A percentile compares a stretch with the other conserved stretches of the same genome.
Conservation (phyloP, 2,797 vertebrate species). For the Atherinosoma microstoma region DNA sequence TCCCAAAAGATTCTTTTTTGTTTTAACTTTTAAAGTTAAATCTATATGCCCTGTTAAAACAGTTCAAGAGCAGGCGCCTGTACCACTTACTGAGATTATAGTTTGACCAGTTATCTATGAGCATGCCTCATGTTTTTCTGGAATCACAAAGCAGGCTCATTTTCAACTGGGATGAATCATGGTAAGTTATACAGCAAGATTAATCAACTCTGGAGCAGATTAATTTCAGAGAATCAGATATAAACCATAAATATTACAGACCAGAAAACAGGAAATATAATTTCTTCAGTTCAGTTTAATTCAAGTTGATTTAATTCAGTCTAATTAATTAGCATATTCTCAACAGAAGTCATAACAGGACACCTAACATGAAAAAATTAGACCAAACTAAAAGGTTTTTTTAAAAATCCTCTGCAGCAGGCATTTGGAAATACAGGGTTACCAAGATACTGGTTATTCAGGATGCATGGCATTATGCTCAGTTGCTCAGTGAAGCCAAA, state of each 20-base stretch:
- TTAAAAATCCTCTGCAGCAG: not conserved
- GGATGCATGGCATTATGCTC: not conserved
- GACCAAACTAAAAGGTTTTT: too few species aligned
- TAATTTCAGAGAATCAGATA: not conserved
- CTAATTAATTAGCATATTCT: not conserved
- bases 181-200: not conserved
- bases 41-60: slow-evolving; percentile 14
- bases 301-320: not conserved
- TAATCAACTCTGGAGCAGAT: not conserved
- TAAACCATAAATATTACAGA: not conserved
- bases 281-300: not conserved
- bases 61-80: slow-evolving; percentile 4
- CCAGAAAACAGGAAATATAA: not conserved
- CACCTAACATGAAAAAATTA: not conserved
- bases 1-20: not conserved
- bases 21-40: slow-evolving; percentile 18
- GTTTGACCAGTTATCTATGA: not conserved
- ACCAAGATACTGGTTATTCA: not conserved
- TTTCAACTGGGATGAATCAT: not conserved
- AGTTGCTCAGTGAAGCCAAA: not conserved
- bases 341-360: not conserved
- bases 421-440: not conserved
- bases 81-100: not conserved
- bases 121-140: too few species aligned
- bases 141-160: not conserved